Base-by-base conservation (phyloP, 2,113 vertebrate species). In the Elachura formosa region DNA sequence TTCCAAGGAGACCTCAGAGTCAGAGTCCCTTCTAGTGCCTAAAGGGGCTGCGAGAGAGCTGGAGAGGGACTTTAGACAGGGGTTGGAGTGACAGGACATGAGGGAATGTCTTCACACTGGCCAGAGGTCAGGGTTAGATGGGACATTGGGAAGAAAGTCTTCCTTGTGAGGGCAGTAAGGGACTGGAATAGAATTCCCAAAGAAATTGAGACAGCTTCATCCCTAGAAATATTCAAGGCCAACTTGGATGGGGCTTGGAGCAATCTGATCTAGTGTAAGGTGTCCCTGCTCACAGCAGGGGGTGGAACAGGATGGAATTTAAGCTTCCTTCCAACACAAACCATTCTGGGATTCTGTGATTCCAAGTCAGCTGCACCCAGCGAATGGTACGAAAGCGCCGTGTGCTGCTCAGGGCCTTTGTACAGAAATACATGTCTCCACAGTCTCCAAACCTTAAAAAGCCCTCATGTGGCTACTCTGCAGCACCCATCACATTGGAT, bases 351-450 rank as follows among this genome's bases (percentile, higher is more conserved):
- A 13, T 19, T 54, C 29, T 34, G 64, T 0, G 38, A 40, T 14
- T 7, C 11, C n/a, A 2, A 1, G 15, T 2, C 19, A 36, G 66
- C 51, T 23, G 5, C 4, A 36, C 46, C 1, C 36, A 19, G 43
- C 0, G 59, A 51, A 9, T 8, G 36, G 34, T 36, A 75, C 3
- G 0, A 33, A 31, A 45, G 36, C 9, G 4, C 2, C 7, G 24
- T 20, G 61, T 16, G 41, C 43, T 66, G 61, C 34, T 74, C 40
- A 20, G 48, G 14, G 33, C 18, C 80, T 73, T 29, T 55, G 87
- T 2, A 46, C 82, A 45, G 54, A 41, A 29, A 52, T 1, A 6
- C 41, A 26, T 1, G 7, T 12, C 11, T 23, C 25, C 26, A 40
- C 16, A 10, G 7, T 1, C 83, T 56, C 33, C 51, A 54, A 5